phyloP scores from a whole-genome alignment of 2,113 vertebrate genomes.

The Scytalopus superciliaris region DNA sequence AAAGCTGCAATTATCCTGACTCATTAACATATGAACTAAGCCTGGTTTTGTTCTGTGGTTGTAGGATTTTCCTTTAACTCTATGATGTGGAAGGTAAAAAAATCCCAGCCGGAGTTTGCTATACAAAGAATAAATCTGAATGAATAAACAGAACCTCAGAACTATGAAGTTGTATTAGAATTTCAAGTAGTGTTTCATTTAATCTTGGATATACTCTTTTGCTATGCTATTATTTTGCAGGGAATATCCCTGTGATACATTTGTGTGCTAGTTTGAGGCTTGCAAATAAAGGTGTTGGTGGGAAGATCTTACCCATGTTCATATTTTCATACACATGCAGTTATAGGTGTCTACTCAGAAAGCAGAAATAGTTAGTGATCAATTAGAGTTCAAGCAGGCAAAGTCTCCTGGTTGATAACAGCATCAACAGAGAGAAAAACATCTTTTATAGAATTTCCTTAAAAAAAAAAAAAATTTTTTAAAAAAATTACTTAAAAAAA shows the following conservation, averaged over 20 bases:
- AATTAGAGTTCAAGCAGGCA: neutral
- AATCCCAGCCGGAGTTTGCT: conserved; percentile 17
- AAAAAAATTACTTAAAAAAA: neutral
- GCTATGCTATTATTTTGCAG: neutral
- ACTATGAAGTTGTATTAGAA: conserved; percentile 17
- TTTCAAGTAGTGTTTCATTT: conserved; percentile 19
- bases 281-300: neutral
- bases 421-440: neutral
- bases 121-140: conserved; percentile 50
- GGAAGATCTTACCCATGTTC: neutral
- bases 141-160: conserved; percentile 38
- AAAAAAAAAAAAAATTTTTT: neutral
- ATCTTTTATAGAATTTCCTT: neutral
- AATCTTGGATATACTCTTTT: neutral
- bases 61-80: conserved; percentile 71
- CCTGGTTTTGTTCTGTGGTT: conserved; percentile 52
- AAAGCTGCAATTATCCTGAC: conserved; percentile 76
- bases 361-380: neutral
- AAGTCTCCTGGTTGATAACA: neutral
- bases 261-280: neutral
- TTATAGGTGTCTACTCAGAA: neutral
- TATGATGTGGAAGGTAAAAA: conserved; percentile 68
- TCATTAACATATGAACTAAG: conserved; percentile 77
- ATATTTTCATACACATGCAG: neutral
- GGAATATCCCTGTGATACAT: neutral